These are phyloP conservation scores for Shargacucullia verbasci DNA, from an alignment of 2,888 invertebrate species.

Conservation along the genomic window DNA sequence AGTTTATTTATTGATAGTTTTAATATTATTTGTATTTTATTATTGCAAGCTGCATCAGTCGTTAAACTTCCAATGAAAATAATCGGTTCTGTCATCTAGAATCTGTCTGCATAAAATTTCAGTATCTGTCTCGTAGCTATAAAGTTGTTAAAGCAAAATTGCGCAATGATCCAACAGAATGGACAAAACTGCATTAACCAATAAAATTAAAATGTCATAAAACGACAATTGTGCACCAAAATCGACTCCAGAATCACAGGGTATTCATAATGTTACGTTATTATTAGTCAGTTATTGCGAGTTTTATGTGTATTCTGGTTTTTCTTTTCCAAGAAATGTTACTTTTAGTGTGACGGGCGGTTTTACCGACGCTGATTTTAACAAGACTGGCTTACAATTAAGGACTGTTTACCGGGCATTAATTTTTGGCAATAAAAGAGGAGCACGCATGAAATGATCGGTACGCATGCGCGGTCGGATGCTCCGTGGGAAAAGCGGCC, in stretches of 20 bases:
- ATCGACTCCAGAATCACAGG: conserved; percentile 71
- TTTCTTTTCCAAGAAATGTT: conserved; percentile 73
- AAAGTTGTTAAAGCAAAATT: conserved; percentile 72
- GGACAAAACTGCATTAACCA: conserved; percentile 68
- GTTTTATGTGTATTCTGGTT: conserved; percentile 77
- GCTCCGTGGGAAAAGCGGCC: conserved; percentile 87
- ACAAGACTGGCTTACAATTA: conserved; percentile 85
- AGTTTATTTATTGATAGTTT: conserved; percentile 27
- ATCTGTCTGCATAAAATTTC: conserved; percentile 51
- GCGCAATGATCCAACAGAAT: conserved; percentile 57
- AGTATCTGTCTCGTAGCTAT: conserved; percentile 64
- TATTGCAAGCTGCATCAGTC: conserved; percentile 52
- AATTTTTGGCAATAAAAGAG: conserved; percentile 89
- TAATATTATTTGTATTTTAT: conserved; percentile 53
- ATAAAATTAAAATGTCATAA: conserved; percentile 84
- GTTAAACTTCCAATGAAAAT: conserved; percentile 46
- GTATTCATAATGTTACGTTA: conserved; percentile 78
- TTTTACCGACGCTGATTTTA: conserved; percentile 69
- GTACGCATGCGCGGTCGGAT: conserved; percentile 79
- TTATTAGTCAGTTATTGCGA: conserved; percentile 79
- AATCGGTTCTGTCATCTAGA: conserved; percentile 44
- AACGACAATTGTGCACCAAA: conserved; percentile 65
- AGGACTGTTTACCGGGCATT: conserved; percentile 87
- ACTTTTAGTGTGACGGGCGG: conserved; percentile 73
- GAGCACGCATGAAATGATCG: conserved; percentile 84